These are phyloP conservation scores for Mormyrus lacerda DNA, from an alignment of 2,113 vertebrate species.

Conservation along the genomic window DNA sequence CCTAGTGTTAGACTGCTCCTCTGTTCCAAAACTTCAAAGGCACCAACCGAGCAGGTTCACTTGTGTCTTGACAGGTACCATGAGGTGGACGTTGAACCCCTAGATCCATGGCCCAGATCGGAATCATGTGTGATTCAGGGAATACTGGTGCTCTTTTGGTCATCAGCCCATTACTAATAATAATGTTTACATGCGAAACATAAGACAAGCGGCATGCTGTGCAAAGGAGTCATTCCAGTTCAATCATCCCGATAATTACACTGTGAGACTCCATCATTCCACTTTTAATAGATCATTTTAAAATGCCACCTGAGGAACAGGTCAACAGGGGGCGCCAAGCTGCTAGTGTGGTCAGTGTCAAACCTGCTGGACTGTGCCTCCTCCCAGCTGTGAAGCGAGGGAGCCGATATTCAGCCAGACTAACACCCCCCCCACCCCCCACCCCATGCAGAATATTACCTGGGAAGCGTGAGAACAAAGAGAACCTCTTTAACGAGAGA, in stretches of 20 bases:
- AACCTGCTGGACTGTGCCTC: neutral
- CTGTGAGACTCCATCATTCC: neutral
- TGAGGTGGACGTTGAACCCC: neutral
- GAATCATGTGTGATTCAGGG: neutral
- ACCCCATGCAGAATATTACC: constrained; percentile 60
- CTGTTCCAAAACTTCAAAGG: neutral
- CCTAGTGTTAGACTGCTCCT: neutral
- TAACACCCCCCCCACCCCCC: neutral
- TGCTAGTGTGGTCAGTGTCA: neutral
- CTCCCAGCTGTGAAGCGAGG: neutral
- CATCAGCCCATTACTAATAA: neutral
- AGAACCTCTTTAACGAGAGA: constrained; percentile 70
- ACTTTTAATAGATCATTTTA: neutral
- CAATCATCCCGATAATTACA: neutral
- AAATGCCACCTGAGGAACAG: neutral
- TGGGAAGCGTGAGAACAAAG: constrained; percentile 73
- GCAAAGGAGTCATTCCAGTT: neutral
- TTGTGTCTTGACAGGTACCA: neutral
- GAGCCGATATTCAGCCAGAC: neutral
- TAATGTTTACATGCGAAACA: neutral
- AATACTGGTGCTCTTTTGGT: neutral
- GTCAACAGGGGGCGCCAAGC: neutral
- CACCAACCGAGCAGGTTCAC: constrained; percentile 45
- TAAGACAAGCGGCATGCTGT: neutral
- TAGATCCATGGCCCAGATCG: neutral